Base-by-base conservation (phyloP, 2,113 vertebrate genomes). In the Bambusicola thoracicus region DNA sequence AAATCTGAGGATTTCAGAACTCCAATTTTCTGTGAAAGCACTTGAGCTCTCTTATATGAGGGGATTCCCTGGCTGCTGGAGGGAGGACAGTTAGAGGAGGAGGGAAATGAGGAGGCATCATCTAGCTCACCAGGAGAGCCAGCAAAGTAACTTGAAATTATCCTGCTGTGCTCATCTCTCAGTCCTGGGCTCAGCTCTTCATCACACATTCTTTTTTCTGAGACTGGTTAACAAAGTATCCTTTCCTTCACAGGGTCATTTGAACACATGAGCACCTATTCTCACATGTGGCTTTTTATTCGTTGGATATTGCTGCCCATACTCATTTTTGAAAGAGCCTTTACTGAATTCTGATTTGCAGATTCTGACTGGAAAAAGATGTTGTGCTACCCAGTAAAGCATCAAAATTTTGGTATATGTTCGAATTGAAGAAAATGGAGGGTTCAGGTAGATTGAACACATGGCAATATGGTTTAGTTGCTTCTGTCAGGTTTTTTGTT, bases 231-330 rank as follows among this genome's bases (percentile, higher is more conserved):
- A 40, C 6, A 32, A 29, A 5, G 5, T 30, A 32, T 9, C 8
- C 11, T 29, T 8, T 8, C 15, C 18, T 1, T 20, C 46, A 41
- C 22, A 58, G 43, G 4, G 8, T 32, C 34, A 4, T 5, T 24
- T 24, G 32, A 56, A 65, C 14, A 6, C 2, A 17, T 1, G 11
- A 44, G 27, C 4, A 24, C 27, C 29, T 44, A 0, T 3, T 66
- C 7, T 20, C 0, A 1, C 10, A 19, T 59, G n/a, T 69, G 62
- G 61, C 17, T 18, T 53, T 49, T 10, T 17, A 4, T 46, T 56
- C 8, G 2, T 8, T 44, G 27, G 25, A 15, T 1, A 0, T 38
- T 41, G 10, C 8, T 44, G 5, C 36, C 30, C 11, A 0, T 24
- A 9, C 21, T 77, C 5, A 1, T 61, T 38, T 41, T 43, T 53